Evolutionary conservation across 2,888 invertebrate genomes (phyloP).

Genomic region (Papilio gigon): DNA sequence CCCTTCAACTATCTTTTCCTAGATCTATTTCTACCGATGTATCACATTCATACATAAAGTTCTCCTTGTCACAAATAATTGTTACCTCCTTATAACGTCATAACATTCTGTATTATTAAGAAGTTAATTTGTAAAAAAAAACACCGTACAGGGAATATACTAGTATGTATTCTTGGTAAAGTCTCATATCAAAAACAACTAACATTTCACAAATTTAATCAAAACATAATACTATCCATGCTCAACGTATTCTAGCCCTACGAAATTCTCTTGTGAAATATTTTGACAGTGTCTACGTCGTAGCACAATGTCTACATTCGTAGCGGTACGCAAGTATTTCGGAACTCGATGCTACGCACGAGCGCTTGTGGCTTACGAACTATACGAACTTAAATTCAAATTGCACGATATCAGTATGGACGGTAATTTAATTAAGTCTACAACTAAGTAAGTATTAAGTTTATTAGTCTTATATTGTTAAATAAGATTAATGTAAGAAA

Average conservation of each 20-base stretch:
- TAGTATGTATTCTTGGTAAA: background rate
- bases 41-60: no score
- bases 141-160: background rate
- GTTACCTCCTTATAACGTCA: no score
- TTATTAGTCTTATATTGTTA: no score
- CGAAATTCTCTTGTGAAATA: constrained; percentile 33
- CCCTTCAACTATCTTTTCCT: no score
- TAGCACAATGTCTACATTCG: constrained; percentile 33
- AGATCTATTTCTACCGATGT: no score
- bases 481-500: no score
- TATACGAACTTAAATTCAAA: constrained; percentile 31
- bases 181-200: background rate
- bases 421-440: constrained; percentile 1
- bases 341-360: constrained; percentile 39
- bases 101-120: no score
- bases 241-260: constrained; percentile 13
- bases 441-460: no score
- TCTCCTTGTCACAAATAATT: no score
- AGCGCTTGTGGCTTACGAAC: constrained; percentile 35
- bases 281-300: constrained; percentile 35
- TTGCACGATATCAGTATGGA: constrained; percentile 28
- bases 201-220: constrained; percentile 34
- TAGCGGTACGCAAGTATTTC: constrained; percentile 28
- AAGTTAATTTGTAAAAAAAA: background rate
- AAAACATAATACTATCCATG: constrained; percentile 34